Conservation (phyloP, 2,888 invertebrate species). For the Smittia aterrima region DNA sequence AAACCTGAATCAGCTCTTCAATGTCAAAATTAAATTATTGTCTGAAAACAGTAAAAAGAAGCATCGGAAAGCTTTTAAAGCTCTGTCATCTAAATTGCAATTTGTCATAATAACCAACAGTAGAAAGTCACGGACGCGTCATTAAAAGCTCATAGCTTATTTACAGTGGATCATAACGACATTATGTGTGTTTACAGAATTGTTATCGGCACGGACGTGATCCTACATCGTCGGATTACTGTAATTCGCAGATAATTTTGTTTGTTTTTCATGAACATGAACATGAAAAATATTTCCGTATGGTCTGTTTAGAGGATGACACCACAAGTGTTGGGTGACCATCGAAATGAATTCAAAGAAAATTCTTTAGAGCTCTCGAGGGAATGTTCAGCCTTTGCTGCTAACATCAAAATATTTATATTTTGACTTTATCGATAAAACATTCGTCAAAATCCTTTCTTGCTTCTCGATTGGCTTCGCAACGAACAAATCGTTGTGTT, state of each 20-base stretch:
- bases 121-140: neutral
- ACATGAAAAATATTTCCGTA: too few relatives aligned
- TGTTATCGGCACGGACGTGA: neutral
- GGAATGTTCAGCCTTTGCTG: too few relatives aligned
- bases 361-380: too few relatives aligned
- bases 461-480: neutral
- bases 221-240: neutral
- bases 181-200: constrained; percentile 11
- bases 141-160: neutral
- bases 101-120: too few relatives aligned
- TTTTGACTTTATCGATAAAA: constrained; percentile 12
- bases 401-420: neutral
- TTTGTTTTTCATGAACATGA: neutral
- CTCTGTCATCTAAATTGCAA: too few relatives aligned
- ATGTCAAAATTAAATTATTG: too few relatives aligned
- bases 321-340: too few relatives aligned
- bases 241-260: neutral
- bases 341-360: too few relatives aligned
- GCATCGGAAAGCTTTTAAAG: too few relatives aligned
- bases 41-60: too few relatives aligned
- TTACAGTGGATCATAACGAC: neutral
- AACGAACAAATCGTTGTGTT: neutral
- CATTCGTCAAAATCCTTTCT: neutral
- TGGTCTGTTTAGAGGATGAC: too few relatives aligned
- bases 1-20: too few relatives aligned